phyloP scores from a whole-genome alignment of 2,888 invertebrate genomes.

The Stenotaenia linearis region DNA sequence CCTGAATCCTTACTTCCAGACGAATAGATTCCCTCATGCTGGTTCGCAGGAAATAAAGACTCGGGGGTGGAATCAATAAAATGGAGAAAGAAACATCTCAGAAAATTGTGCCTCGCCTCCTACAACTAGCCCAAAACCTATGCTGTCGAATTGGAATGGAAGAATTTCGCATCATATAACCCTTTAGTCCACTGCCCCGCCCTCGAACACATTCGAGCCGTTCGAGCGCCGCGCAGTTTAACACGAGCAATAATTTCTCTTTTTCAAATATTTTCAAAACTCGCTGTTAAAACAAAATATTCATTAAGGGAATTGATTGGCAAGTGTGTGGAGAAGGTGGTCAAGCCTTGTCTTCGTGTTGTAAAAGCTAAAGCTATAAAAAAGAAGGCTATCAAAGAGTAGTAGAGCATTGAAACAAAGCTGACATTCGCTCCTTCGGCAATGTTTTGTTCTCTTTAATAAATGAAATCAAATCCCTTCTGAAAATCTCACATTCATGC shows the following conservation, averaged over 20 bases:
- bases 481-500: not conserved
- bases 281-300: too few species aligned
- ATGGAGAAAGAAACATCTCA: not conserved
- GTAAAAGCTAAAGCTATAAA: not conserved
- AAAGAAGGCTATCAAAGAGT: not conserved
- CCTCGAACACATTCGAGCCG: not conserved
- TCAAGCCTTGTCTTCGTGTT: not conserved
- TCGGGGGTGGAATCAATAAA: not conserved
- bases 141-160: not conserved
- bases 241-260: too few species aligned
- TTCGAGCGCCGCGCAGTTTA: not conserved
- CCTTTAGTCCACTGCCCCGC: not conserved
- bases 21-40: not conserved
- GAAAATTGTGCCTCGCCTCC: not conserved
- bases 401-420: not conserved
- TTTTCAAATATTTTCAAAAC: not conserved
- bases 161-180: not conserved
- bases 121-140: not conserved
- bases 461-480: not conserved
- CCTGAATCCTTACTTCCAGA: not conserved
- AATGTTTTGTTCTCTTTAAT: not conserved
- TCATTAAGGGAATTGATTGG: not conserved
- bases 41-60: not conserved
- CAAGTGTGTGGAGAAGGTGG: not conserved
- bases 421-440: not conserved